Evolutionary conservation across 2,797 vertebrate species (phyloP).

Genomic region (Pteronotus mesoamericanus): DNA sequence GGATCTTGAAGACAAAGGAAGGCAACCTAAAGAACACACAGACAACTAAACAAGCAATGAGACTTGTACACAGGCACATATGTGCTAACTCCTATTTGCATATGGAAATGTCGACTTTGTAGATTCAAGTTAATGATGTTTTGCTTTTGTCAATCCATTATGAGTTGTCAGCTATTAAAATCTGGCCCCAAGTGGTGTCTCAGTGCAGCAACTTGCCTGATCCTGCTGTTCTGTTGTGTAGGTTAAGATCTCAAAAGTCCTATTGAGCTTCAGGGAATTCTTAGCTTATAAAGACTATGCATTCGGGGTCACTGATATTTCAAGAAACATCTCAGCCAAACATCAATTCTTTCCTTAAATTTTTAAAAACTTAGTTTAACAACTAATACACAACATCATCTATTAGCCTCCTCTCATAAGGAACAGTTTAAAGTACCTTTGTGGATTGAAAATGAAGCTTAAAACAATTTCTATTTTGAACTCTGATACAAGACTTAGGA

Average conservation of each 20-base stretch:
- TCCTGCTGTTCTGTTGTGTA: constrained; percentile 56
- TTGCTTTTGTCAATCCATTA: constrained; percentile 73
- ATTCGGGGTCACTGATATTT: constrained; percentile 41
- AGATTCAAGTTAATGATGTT: constrained; percentile 75
- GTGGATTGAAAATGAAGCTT: constrained; percentile 5
- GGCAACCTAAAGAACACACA: constrained; percentile 60
- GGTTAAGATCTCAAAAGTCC: constrained; percentile 32
- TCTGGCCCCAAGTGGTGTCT: constrained; percentile 71
- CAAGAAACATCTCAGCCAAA: constrained; percentile 28
- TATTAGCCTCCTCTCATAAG: background rate
- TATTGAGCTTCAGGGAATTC: constrained; percentile 23
- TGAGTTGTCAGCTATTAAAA: constrained; percentile 72
- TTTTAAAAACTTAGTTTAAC: background rate
- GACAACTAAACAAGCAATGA: constrained; percentile 76
- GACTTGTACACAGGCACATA: constrained; percentile 69
- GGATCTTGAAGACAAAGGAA: constrained; percentile 60
- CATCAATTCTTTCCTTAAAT: background rate
- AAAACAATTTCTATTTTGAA: background rate
- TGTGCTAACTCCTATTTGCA: constrained; percentile 67
- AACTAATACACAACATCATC: background rate
- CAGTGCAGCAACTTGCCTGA: constrained; percentile 40
- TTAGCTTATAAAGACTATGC: constrained; percentile 18
- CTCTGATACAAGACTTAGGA: background rate
- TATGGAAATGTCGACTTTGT: constrained; percentile 72
- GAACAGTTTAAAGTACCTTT: background rate